A percentile compares a stretch with the other conserved stretches of the same genome.
Evolutionary conservation across 2,113 vertebrate species (phyloP).

Genomic region (Plecotus auritus): DNA sequence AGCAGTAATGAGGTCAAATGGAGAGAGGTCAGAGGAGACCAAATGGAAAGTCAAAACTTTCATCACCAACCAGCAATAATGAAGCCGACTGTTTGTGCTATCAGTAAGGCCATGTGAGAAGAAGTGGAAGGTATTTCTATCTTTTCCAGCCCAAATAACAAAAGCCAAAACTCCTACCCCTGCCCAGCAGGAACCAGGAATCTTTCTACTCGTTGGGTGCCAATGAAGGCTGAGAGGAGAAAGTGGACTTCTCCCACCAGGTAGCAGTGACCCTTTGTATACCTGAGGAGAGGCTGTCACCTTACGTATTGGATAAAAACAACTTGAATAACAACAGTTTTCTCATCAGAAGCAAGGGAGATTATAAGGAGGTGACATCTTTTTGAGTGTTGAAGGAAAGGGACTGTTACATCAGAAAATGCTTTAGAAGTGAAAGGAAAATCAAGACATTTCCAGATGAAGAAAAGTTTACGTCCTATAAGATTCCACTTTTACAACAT

Average conservation of each 20-base stretch:
- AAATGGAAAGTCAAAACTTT: not conserved
- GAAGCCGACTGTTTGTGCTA: not conserved
- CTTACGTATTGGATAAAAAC: not conserved
- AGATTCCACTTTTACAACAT: not conserved
- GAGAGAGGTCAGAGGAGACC: not conserved
- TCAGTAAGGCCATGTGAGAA: not conserved
- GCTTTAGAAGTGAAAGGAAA: not conserved
- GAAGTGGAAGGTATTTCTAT: not conserved
- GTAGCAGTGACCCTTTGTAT: not conserved
- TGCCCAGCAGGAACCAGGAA: not conserved
- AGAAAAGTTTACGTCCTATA: not conserved
- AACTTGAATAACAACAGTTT: not conserved
- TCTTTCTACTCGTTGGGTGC: not conserved
- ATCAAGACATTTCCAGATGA: not conserved
- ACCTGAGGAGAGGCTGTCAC: not conserved
- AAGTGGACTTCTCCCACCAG: not conserved
- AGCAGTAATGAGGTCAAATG: not conserved
- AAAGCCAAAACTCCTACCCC: not conserved
- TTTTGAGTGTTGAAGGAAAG: not conserved
- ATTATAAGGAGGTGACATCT: not conserved
- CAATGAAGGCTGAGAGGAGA: not conserved
- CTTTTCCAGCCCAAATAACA: not conserved
- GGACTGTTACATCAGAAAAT: not conserved
- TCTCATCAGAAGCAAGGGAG: not conserved
- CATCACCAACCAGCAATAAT: not conserved